Base-by-base conservation (phyloP, 2,797 vertebrate species). In the Rhyacichthys aspro region DNA sequence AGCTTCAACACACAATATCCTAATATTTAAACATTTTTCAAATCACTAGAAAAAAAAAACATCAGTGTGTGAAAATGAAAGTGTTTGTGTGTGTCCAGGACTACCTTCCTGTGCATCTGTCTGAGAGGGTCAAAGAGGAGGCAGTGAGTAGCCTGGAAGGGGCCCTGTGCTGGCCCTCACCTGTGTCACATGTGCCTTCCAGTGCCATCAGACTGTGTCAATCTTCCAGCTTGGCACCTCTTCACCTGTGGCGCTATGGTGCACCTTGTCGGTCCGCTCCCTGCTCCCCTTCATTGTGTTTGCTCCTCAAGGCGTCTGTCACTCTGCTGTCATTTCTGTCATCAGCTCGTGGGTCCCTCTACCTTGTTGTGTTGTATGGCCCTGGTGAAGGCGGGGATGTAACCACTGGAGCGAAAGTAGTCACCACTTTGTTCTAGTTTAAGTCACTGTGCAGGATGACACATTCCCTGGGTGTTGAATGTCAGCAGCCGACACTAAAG, bases 251-350 rank as follows among this genome's bases (percentile, higher is more conserved):
- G 89, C 89, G 17, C 68, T 59, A 34, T 16, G 10, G 80, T 64
- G 61, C 80, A 82, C 72, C 74, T 86, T 48, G 18, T 37, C 11
- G 38, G 63, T 73, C 43, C 34, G 66, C 73, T 43, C 11, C 5
- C 79, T 9, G 47, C 62, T 8, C 9, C 55, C 38, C 55, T 48
- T 66, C n/a, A 67, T 58, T 64, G 65, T 46, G 62, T 56, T 17
- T 60, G 18, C 11, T 81, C 84, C 84, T 82, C 59, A 65, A 79
- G 90, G 90, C 88, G 55, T 82, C 85, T 91, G 91, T 88, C 91
- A 90, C 81, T 92, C 91, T 91, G 76, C 89, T 90, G 91, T 91
- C 87, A 84, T 65, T 75, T 85, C 78, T 82, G 81, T 88, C 87
- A 89, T 88, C 89, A 88, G 75, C 78, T 73, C 70, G 59, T 65